A percentile compares a stretch with the other conserved stretches of the same genome.
phyloP scores from a whole-genome alignment of 2,113 vertebrate species.

The Jaculus jaculus region DNA sequence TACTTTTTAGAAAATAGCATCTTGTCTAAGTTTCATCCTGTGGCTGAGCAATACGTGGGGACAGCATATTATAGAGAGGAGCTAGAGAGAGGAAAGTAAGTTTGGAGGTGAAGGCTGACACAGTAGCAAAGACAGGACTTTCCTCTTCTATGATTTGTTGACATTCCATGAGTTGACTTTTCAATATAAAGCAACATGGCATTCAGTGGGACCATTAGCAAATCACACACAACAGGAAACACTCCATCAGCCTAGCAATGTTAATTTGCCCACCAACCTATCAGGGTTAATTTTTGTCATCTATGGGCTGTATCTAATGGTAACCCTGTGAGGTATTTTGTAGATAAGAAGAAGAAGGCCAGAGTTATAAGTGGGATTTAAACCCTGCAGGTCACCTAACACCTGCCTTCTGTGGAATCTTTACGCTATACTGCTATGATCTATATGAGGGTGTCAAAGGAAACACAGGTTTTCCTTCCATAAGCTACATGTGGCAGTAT shows the following conservation, averaged over 20 bases:
- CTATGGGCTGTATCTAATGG: neutral
- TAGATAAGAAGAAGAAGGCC: neutral
- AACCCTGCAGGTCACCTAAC: neutral
- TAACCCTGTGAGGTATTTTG: neutral
- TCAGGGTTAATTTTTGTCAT: neutral
- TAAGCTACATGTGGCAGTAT: neutral
- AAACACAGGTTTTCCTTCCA: neutral
- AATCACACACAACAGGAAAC: neutral
- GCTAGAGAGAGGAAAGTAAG: no score
- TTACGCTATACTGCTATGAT: neutral
- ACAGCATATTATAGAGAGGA: neutral
- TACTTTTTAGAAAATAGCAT: neutral
- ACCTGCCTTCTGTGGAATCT: neutral
- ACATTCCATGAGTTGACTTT: neutral
- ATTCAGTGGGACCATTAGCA: neutral
- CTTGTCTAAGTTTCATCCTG: neutral
- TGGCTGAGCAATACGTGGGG: neutral
- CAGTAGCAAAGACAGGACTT: neutral
- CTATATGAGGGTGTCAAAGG: rapidly evolving
- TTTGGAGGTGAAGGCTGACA: neutral
- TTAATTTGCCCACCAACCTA: no score
- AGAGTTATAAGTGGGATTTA: neutral
- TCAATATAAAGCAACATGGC: neutral
- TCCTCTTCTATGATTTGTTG: neutral
- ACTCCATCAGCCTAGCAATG: no score